Percentiles rank a stretch among this genome's conserved stretches.
phyloP scores from a whole-genome alignment of 1,140 invertebrate genomes.

The Drosophila subpulchrella region DNA sequence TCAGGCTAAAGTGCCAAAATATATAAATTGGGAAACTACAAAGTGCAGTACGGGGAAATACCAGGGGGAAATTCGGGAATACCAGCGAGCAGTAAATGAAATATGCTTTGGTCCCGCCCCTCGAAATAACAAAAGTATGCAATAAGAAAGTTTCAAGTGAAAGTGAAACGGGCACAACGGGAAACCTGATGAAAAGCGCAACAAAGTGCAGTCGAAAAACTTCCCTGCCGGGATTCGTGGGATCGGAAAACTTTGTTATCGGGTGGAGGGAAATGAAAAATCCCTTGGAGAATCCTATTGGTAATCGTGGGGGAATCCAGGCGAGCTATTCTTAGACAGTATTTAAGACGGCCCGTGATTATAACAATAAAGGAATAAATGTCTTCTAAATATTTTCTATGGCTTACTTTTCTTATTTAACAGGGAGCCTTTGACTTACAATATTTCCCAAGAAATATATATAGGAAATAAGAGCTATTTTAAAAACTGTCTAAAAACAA shows the following conservation, averaged over 20 bases:
- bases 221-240: not conserved
- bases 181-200: slow-evolving; percentile 29
- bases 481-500: too few species aligned
- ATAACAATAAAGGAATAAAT: too few species aligned
- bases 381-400: too few species aligned
- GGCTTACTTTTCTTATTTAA: too few species aligned
- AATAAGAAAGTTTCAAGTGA: slow-evolving; percentile 37
- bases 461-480: too few species aligned
- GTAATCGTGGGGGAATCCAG: not conserved
- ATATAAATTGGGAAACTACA: slow-evolving; percentile 54
- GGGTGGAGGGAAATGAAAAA: not conserved
- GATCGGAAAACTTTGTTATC: slow-evolving; percentile 2
- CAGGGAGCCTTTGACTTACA: too few species aligned
- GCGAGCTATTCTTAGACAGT: not conserved
- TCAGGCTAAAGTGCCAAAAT: slow-evolving; percentile 67
- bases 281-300: not conserved
- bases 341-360: too few species aligned
- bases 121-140: slow-evolving; percentile 10
- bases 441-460: too few species aligned
- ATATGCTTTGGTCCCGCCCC: slow-evolving; percentile 38
- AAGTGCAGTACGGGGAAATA: slow-evolving; percentile 13
- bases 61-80: slow-evolving; percentile 11
- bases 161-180: slow-evolving; percentile 21
- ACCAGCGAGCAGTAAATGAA: slow-evolving; percentile 54
- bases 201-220: slow-evolving; percentile 20